Base-by-base conservation (phyloP, 1,140 invertebrate genomes). In the Danaus melanippus region DNA sequence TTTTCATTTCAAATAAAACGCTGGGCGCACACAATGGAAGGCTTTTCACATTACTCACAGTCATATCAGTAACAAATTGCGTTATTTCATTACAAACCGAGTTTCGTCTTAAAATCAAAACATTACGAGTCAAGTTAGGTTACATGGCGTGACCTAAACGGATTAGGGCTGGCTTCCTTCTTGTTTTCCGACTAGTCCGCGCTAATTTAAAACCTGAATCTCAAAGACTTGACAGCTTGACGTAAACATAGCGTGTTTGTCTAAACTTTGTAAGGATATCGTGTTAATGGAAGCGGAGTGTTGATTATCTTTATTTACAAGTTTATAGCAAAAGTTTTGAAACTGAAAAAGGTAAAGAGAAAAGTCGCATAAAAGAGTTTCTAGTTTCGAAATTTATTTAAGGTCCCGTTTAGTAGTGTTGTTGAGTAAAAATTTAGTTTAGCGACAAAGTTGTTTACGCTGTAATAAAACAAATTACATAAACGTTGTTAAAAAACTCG, bases 181-280 rank as follows among this genome's bases (percentile, higher is more conserved):
- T 64, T 65, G 66, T 69, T 70, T 71, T 63, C 57, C 63, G 58
- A 68, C 62, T 68, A 71, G 69, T 75, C 69, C 40, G 65, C 50
- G 64, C 67, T 76, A 74, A 76, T 80, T 80, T 80, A 80, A 77
- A 74, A 74, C 67, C 66, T 74, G 67, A 65, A 71, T 71, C 67
- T 74, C 67, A 75, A 67, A 69, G 53, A 40, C 55, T 56, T 72
- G 74, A 77, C 76, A 77, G 74, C 64, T 73, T 77, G 74, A 79
- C 73, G 68, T 67, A 58, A 62, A 66, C 64, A 42, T 79, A 69
- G 76, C 72, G 74, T 79, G 71, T 75, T 72, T 74, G 67, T 70
- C 62, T 64, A 60, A 54, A 61, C 52, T 71, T 59, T 45, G 55
- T 64, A 61, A 60, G 51, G 56, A 62, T 51, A 48, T 55, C 15